phyloP scores from a whole-genome alignment of 2,797 vertebrate species.

The Enteromius anoplus region DNA sequence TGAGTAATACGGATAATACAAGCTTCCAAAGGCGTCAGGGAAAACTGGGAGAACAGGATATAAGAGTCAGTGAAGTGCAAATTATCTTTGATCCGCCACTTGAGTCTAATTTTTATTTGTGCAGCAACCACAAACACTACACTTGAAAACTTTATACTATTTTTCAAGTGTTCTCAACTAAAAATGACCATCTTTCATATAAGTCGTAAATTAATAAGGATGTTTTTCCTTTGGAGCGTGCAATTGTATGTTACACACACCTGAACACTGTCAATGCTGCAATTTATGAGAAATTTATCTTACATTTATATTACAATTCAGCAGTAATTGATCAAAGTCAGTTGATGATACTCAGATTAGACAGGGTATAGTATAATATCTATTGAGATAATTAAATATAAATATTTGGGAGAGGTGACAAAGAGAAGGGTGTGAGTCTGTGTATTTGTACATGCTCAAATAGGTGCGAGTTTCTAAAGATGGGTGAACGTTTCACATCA shows the following conservation, averaged over 20 bases:
- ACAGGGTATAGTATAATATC: not conserved
- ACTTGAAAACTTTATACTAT: not conserved
- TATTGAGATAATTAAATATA: not conserved
- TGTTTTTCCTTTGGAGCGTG: not conserved
- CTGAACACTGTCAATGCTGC: not conserved
- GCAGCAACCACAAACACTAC: not conserved
- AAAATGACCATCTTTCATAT: not conserved
- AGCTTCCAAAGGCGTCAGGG: not conserved
- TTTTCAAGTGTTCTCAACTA: not conserved
- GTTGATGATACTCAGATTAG: not conserved
- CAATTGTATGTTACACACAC: not conserved
- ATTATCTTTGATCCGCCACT: not conserved
- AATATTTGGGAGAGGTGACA: not conserved
- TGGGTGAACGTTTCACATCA: not conserved
- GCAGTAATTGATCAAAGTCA: not conserved
- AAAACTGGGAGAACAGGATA: not conserved
- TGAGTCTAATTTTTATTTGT: not conserved
- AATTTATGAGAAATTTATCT: not conserved
- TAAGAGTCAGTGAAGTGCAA: not conserved
- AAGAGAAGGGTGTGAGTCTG: slow-evolving; percentile 29
- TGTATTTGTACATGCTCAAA: slow-evolving; percentile 24
- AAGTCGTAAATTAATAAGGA: too few relatives aligned
- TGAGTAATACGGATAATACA: not conserved
- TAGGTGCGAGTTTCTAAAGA: not conserved
- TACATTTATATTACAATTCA: not conserved